Percentiles rank a stretch among this genome's conserved stretches.
Conservation (phyloP, 2,888 invertebrate genomes). For the Drosophila fungiperda region DNA sequence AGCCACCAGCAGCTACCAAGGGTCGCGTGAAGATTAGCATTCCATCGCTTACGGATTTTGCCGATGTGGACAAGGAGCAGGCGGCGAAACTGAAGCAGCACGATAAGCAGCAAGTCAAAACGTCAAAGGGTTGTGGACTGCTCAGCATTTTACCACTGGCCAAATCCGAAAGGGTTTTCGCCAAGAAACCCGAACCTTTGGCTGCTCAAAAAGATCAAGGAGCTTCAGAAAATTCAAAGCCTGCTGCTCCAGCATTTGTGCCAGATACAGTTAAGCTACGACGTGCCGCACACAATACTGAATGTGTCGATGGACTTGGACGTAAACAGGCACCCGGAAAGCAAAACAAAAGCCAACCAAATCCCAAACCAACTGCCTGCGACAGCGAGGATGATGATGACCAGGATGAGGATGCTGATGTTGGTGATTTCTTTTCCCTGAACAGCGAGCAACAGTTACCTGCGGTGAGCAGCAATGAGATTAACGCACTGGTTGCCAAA, state of each 20-base stretch:
- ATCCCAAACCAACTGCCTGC: slow-evolving; percentile 79
- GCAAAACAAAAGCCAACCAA: slow-evolving; percentile 28
- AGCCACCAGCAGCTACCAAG: slow-evolving; percentile 81
- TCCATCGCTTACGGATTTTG: slow-evolving; percentile 88
- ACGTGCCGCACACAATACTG: slow-evolving; percentile 83
- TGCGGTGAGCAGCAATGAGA: slow-evolving; percentile 85
- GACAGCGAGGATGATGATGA: slow-evolving; percentile 86
- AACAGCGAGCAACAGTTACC: slow-evolving; percentile 85
- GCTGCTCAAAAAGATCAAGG: neutral
- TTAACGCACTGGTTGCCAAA: slow-evolving; percentile 83
- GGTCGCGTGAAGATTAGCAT: slow-evolving; percentile 88
- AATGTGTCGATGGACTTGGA: slow-evolving; percentile 73
- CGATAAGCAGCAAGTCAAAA: slow-evolving; percentile 27
- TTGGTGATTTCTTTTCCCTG: slow-evolving; percentile 83
- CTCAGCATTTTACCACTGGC: slow-evolving; percentile 90
- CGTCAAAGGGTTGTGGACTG: slow-evolving; percentile 85
- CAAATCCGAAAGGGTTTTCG: slow-evolving; percentile 81
- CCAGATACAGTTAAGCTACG: slow-evolving; percentile 84
- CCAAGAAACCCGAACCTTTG: slow-evolving; percentile 41
- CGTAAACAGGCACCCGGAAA: slow-evolving; percentile 8
- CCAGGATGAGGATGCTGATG: slow-evolving; percentile 78
- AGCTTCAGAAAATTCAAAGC: neutral
- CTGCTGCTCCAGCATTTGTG: slow-evolving; percentile 75
- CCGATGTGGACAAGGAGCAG: slow-evolving; percentile 78
- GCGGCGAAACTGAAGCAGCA: slow-evolving; percentile 66